These are phyloP conservation scores for Ctena decussata DNA, from an alignment of 2,888 invertebrate genomes.

Conservation along the genomic window DNA sequence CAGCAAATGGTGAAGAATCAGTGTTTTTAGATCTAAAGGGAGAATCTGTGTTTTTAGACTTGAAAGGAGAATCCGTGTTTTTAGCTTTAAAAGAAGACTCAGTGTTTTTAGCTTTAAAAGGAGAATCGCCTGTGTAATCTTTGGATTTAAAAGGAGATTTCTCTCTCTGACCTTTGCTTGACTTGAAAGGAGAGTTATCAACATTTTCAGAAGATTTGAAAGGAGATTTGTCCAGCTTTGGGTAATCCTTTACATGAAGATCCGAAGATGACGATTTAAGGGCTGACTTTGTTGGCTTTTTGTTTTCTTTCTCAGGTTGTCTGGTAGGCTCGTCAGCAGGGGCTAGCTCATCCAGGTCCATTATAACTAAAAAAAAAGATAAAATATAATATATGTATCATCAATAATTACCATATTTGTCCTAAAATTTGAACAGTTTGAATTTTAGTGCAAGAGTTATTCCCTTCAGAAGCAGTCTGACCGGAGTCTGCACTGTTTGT, in stretches of 20 bases:
- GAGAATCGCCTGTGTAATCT: constrained; percentile 36
- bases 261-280: constrained; percentile 14
- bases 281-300: constrained; percentile 35
- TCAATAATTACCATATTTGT: no score
- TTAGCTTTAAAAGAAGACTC: constrained; percentile 54
- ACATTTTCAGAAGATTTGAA: constrained; percentile 34
- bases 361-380: constrained; percentile 66
- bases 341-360: constrained; percentile 65
- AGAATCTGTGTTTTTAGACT: neutral
- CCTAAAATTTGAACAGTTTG: no score
- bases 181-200: constrained; percentile 49
- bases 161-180: constrained; percentile 2
- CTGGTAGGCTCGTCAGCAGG: constrained; percentile 43
- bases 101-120: constrained; percentile 40
- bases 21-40: constrained; percentile 28
- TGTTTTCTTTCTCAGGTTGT: constrained; percentile 34
- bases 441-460: no score
- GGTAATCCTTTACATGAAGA: neutral
- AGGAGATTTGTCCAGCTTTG: constrained; percentile 22
- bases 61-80: neutral
- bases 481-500: neutral
- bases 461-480: no score
- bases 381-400: no score
- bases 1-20: constrained; percentile 10
- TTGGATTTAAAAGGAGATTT: neutral